Base-by-base conservation (phyloP, 2,888 invertebrate species). In the Timema cristinae region DNA sequence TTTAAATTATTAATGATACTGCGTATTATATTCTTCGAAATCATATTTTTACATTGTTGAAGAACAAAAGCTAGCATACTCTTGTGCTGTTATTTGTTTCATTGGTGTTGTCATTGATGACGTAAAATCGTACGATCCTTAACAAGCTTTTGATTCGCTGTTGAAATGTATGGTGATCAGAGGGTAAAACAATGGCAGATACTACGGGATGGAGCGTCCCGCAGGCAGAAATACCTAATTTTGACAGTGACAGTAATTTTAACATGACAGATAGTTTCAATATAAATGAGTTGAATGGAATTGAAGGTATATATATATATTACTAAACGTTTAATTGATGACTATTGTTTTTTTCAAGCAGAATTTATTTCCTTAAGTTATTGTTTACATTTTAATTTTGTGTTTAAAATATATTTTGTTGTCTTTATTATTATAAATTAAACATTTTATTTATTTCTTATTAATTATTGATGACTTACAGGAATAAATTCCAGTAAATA, bases 221-320 rank as follows among this genome's bases (percentile, higher is more conserved):
- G 77, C 75, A 80, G 79, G 76, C 80, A 81, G 71, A 80, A 79
- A 77, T 80, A 80, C 76, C 81, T 80, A 73, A 78, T 79, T 80
- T 83, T 83, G 83, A 81, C 79, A 76, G 82, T 81, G 76, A 76
- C 78, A 79, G 83, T 73, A 81, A 81, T 79, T 85, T 86, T 79
- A 79, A 82, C 72, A 76, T 82, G 7, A 81, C 78, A 76, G 88
- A 88, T 78, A 87, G 86, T 70, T 90, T 90, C 79, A 89, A 88
- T 81, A 84, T 90, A 51, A 86, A 87, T 75, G 91, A 90, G 79
- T 85, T 91, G 66, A 85, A 86, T 77, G 90, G 89, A 79, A 86
- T 91, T 76, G 90, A 91, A 82, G 91, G 91, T 90, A 84, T 82
- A 82, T 80, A 74, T 69, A 66, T 56, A 66, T 67, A 61, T 71